Evolutionary conservation across 2,113 vertebrate species (phyloP).

Genomic region (Psephotus haematonotus): DNA sequence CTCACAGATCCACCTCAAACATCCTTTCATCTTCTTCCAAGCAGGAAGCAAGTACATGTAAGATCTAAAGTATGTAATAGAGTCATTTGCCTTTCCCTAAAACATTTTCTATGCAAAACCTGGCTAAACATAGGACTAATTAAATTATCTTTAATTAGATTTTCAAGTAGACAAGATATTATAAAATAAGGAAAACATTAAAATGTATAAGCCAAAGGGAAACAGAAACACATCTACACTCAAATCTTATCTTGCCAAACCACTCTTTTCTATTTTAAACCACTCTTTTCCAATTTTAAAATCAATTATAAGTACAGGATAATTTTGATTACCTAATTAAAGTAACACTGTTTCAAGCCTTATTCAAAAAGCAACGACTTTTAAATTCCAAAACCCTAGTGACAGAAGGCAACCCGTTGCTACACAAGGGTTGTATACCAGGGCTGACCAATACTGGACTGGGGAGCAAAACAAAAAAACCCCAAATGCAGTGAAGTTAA

Average conservation of each 20-base stretch:
- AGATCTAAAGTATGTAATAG: not conserved
- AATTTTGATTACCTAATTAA: not conserved
- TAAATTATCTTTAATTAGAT: constrained; percentile 46
- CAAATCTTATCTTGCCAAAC: constrained; percentile 1
- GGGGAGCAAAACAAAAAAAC: not conserved
- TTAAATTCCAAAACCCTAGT: not conserved
- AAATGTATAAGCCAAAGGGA: not conserved
- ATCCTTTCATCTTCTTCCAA: constrained; percentile 42
- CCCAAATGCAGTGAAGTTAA: not conserved
- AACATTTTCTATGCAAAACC: constrained; percentile 42
- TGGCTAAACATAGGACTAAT: constrained; percentile 52
- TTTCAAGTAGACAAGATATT: constrained; percentile 37
- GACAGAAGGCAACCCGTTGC: not conserved
- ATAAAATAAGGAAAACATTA: not conserved
- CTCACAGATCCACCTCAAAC: constrained; percentile 39
- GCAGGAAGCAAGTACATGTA: constrained; percentile 33
- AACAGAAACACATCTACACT: not conserved
- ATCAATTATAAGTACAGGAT: not conserved
- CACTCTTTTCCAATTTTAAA: not conserved
- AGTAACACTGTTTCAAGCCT: not conserved
- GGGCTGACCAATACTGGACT: not conserved
- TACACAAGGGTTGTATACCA: not conserved
- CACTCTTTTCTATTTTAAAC: not conserved
- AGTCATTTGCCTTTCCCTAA: not conserved
- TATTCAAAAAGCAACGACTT: not conserved